phyloP scores from a whole-genome alignment of 1,140 invertebrate species.

The Drosophila fuyamai region DNA sequence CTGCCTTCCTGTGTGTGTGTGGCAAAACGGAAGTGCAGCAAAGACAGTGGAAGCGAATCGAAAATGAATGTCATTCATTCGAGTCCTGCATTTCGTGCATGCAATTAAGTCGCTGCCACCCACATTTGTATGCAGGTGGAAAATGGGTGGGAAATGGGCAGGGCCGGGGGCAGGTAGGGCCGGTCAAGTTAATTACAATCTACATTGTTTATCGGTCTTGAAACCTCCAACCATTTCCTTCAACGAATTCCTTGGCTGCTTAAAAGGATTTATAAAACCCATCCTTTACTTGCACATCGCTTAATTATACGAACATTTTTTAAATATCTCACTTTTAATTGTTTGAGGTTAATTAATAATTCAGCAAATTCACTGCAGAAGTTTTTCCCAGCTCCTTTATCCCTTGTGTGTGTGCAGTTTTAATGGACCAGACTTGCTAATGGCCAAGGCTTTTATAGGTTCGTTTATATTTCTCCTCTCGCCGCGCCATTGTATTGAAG shows the following conservation, averaged over 20 bases:
- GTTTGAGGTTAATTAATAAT: constrained; percentile 81
- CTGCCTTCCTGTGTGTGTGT: constrained; percentile 22
- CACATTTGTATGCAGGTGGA: constrained; percentile 4
- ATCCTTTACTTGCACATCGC: constrained; percentile 1
- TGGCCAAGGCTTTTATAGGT: constrained; percentile 65
- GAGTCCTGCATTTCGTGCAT: constrained; percentile 56
- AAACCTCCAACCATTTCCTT: constrained; percentile 16
- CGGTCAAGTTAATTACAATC: constrained; percentile 78
- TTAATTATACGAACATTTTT: constrained; percentile 62
- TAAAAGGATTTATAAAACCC: constrained; percentile 53
- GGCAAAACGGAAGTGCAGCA: constrained; percentile 72
- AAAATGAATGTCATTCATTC: constrained; percentile 82
- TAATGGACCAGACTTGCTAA: constrained; percentile 77
- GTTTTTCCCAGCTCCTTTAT: constrained; percentile 22
- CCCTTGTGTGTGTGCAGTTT: constrained; percentile 62
- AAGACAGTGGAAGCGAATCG: constrained; percentile 32
- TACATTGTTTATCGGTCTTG: constrained; percentile 73
- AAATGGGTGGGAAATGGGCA: background rate
- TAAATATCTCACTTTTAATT: constrained; percentile 74
- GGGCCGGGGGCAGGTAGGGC: constrained; percentile 1
- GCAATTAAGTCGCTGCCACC: constrained; percentile 60
- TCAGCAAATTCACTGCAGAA: constrained; percentile 74
- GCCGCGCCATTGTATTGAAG: constrained; percentile 49
- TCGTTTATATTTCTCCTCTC: constrained; percentile 22
- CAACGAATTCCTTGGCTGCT: constrained; percentile 32